These are phyloP conservation scores for Stigmatopora argus DNA, from an alignment of 2,113 vertebrate species.

Conservation along the genomic window DNA sequence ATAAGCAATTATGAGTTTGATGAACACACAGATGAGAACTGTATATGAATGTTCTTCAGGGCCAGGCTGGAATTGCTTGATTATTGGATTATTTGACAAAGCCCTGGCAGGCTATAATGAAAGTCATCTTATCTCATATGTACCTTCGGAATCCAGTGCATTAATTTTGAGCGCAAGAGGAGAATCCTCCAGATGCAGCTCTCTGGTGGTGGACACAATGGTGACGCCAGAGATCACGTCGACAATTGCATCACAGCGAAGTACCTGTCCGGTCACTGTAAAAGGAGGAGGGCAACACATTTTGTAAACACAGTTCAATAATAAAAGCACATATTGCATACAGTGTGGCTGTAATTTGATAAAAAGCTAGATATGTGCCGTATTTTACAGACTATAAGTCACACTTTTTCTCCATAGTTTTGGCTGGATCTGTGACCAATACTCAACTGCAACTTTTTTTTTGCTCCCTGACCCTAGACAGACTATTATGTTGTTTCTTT, in stretches of 20 bases:
- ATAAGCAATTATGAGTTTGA: slow-evolving; percentile 11
- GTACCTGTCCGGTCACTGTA: slow-evolving; percentile 85
- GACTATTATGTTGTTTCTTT: too few relatives aligned
- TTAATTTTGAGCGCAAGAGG: slow-evolving; percentile 86
- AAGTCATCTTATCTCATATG: not conserved
- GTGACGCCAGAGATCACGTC: slow-evolving; percentile 87
- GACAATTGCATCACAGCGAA: slow-evolving; percentile 91
- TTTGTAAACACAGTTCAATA: not conserved
- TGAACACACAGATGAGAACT: not conserved
- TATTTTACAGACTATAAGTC: too few relatives aligned
- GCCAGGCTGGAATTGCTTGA: not conserved
- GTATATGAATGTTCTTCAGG: not conserved
- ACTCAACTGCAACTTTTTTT: too few relatives aligned
- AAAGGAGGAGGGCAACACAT: not conserved
- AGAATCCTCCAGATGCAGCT: slow-evolving; percentile 92
- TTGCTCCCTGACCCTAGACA: too few relatives aligned
- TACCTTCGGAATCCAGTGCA: slow-evolving; percentile 93
- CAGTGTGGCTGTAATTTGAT: not conserved
- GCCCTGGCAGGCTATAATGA: slow-evolving; percentile 3
- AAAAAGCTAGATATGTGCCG: not conserved
- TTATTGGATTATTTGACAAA: not conserved
- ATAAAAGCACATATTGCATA: not conserved
- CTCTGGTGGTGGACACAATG: slow-evolving; percentile 90
- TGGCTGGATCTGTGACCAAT: too few relatives aligned
- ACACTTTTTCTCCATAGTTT: too few relatives aligned